phyloP scores from a whole-genome alignment of 2,888 invertebrate genomes.

The Liopterus haemorrhoidalis region DNA sequence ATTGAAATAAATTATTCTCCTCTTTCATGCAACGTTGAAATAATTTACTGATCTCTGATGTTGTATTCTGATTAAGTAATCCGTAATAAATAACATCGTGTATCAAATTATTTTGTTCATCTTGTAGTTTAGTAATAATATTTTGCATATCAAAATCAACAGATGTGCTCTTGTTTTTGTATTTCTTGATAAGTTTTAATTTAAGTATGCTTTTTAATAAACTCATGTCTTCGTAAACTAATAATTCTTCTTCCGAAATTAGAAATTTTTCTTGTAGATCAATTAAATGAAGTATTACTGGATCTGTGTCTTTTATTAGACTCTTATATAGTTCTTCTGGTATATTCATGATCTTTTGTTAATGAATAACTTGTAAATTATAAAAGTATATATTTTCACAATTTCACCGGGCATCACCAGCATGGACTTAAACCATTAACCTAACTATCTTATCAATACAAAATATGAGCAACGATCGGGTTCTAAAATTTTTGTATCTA shows the following conservation, averaged over 20 bases:
- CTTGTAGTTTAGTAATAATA: conserved; percentile 1
- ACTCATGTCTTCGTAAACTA: conserved; percentile 11
- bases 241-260: conserved; percentile 1
- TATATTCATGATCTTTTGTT: conserved; percentile 3
- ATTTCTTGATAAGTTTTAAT: too few relatives aligned
- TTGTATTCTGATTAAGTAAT: conserved; percentile 9
- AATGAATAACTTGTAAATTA: too few relatives aligned
- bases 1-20: conserved; percentile 7
- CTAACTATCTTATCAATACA: too few relatives aligned
- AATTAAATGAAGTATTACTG: conserved; percentile 6
- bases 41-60: conserved; percentile 3
- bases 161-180: too few relatives aligned
- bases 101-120: conserved; percentile 9
- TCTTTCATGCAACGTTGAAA: conserved; percentile 2
- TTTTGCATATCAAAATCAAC: conserved; percentile 9
- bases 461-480: too few relatives aligned
- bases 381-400: too few relatives aligned
- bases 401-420: too few relatives aligned
- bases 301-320: conserved; percentile 6
- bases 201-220: background rate
- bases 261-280: conserved; percentile 3
- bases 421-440: too few relatives aligned
- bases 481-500: too few relatives aligned
- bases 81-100: conserved; percentile 12
- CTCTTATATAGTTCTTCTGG: conserved; percentile 5